Conservation (phyloP, 2,888 invertebrate genomes). For the Calephelis perditalis region DNA sequence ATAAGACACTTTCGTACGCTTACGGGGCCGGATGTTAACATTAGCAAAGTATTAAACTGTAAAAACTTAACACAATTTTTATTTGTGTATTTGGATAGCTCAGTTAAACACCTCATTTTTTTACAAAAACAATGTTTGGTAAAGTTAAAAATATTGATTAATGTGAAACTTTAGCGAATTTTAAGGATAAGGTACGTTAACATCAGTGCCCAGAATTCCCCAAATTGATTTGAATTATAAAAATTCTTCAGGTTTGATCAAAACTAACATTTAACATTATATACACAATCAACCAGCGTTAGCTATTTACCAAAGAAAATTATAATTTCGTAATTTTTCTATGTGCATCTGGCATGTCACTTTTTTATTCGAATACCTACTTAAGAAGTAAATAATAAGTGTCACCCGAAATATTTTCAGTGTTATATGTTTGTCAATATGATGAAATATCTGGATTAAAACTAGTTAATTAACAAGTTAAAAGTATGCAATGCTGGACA, state of each 20-base stretch:
- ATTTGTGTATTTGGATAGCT: too few species aligned
- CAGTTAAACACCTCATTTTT: too few species aligned
- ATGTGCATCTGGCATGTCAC: constrained; percentile 39
- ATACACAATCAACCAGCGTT: constrained; percentile 22
- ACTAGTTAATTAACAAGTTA: constrained; percentile 69
- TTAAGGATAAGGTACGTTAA: too few species aligned
- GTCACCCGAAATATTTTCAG: constrained; percentile 35
- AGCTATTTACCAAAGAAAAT: constrained; percentile 40
- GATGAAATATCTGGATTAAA: constrained; percentile 68
- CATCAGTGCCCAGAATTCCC: too few species aligned
- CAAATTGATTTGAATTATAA: too few species aligned
- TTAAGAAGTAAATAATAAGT: constrained; percentile 35
- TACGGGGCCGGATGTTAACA: constrained; percentile 8
- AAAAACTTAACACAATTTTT: too few species aligned
- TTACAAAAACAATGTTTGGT: too few species aligned
- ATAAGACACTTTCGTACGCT: not conserved
- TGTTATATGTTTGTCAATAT: constrained; percentile 56
- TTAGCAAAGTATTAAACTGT: too few species aligned
- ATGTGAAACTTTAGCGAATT: too few species aligned
- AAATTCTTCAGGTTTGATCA: too few species aligned
- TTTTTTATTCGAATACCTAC: constrained; percentile 38
- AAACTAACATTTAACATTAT: not conserved
- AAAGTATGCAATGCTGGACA: constrained; percentile 76
- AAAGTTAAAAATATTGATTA: too few species aligned
- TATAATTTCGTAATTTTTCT: constrained; percentile 35